Evolutionary conservation across 2,888 invertebrate species (phyloP).

Genomic region (Megalurothrips usitatus): DNA sequence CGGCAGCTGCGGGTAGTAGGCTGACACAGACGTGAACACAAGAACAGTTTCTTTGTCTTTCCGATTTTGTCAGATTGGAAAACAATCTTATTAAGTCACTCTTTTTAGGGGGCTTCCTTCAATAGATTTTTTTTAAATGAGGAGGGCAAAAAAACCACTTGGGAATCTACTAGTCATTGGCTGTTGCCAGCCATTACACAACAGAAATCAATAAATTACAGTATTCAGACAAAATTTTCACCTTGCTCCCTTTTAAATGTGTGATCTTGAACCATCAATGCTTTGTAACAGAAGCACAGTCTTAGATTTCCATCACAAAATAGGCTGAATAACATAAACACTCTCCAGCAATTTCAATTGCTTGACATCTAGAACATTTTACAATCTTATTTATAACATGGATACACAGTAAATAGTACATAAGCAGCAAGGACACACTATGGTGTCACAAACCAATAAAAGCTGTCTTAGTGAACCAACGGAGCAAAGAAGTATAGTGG

Average conservation of each 20-base stretch:
- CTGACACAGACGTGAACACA: neutral
- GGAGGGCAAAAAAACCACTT: neutral
- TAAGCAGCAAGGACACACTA: neutral
- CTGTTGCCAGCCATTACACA: neutral
- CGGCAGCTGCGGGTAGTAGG: neutral
- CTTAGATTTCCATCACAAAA: slow-evolving; percentile 13
- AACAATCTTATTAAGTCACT: neutral
- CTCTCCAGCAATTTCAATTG: neutral
- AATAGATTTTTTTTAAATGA: no score
- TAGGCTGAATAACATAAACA: slow-evolving; percentile 1
- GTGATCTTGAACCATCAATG: slow-evolving; percentile 17
- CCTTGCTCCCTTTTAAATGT: slow-evolving; percentile 6
- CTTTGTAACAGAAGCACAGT: slow-evolving; percentile 16
- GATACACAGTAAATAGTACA: no score
- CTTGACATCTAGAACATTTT: neutral
- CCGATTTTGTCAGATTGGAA: neutral
- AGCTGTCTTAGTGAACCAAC: no score
- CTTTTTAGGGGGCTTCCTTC: neutral
- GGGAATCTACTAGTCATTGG: neutral
- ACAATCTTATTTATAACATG: slow-evolving; percentile 3
- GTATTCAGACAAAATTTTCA: neutral
- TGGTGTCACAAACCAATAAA: neutral
- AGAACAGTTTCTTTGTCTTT: neutral
- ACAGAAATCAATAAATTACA: slow-evolving; percentile 8
- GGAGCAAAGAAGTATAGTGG: no score